Evolutionary conservation across 2,888 invertebrate genomes (phyloP), one percentile per base, ranked within the genome.

Genomic region (Drosophila mayaguana): DNA sequence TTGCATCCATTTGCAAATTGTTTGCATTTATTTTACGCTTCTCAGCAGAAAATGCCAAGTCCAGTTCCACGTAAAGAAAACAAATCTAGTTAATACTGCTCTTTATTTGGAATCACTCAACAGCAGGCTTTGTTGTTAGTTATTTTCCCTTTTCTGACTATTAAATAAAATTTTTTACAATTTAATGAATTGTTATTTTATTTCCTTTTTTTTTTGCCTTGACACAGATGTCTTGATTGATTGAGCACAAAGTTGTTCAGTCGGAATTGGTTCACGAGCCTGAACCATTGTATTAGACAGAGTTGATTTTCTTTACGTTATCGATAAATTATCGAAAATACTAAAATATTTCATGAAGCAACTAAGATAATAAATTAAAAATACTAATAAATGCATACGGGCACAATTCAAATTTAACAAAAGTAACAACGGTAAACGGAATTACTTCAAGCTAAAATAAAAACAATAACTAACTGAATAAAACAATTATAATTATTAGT

Each of bases 1-100:
- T 64, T n/a, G 38, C 62, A n/a, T 78, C 78, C 78, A 78, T 78
- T 28, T 46, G 22, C 2, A 53, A 38, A 11, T 11, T 9, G 0
- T 53, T 36, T 38, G 16, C 53, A 53, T 38, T 53, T 18, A 48
- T 32, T 48, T 32, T n/a, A 1, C 11, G 32, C 14, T 32, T 18
- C 14, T 18, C 14, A 50, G 50, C 50, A 50, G 32, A 7, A 32
- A 3, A 32, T 18, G 32, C 50, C 36, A 34, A 22, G 22, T n/a
- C 20, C 14, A 6, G 16, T 6, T 36, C 22, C 28, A 38, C 36
- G n/a, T 34, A 25, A 12, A 25, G 16, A 48, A 45, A 14, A 3
- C n/a, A 28, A 25, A 18, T 4, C 14, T 6, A 3, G 11, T 18
- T 28, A 25, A 28, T 28, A 8, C 8, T 28, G 1, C 7, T 3